A percentile compares a stretch with the other conserved stretches of the same genome.
phyloP scores from a whole-genome alignment of 2,113 vertebrate species.

The Tragelaphus buxtoni region DNA sequence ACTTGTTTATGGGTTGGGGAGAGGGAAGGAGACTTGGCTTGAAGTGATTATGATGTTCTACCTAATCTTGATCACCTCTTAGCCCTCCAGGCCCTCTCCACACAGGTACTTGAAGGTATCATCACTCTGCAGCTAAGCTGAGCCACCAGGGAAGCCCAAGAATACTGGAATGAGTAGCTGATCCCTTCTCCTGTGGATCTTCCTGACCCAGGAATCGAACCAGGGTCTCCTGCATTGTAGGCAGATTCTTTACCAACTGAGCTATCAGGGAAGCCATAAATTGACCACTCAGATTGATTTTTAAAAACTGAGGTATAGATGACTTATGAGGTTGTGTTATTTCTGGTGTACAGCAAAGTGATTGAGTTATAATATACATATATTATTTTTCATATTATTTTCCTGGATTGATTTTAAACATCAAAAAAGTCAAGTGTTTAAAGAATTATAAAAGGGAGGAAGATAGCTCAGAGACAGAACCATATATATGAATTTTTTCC shows the following conservation, averaged over 20 bases:
- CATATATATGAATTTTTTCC: not conserved
- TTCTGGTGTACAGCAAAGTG: not conserved
- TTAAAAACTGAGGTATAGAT: not conserved
- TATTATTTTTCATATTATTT: not conserved
- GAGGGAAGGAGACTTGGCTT: not conserved
- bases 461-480: not conserved
- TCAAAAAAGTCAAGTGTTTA: not conserved
- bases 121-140: not conserved
- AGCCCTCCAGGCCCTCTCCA: not conserved
- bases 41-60: not conserved
- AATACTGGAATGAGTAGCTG: not conserved
- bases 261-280: not conserved
- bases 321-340: not conserved
- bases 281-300: not conserved
- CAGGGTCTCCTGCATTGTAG: not conserved
- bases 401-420: conserved; percentile 27
- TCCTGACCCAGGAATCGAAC: not conserved
- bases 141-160: not conserved
- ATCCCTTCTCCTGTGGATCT: not conserved
- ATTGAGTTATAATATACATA: not conserved
- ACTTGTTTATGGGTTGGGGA: not conserved
- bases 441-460: conserved; percentile 25
- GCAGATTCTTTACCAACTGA: not conserved
- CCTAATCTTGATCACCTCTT: not conserved
- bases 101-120: not conserved